A percentile compares a stretch with the other conserved stretches of the same genome.
Conservation (phyloP, 2,888 invertebrate genomes). For the Latrodectus hesperus region DNA sequence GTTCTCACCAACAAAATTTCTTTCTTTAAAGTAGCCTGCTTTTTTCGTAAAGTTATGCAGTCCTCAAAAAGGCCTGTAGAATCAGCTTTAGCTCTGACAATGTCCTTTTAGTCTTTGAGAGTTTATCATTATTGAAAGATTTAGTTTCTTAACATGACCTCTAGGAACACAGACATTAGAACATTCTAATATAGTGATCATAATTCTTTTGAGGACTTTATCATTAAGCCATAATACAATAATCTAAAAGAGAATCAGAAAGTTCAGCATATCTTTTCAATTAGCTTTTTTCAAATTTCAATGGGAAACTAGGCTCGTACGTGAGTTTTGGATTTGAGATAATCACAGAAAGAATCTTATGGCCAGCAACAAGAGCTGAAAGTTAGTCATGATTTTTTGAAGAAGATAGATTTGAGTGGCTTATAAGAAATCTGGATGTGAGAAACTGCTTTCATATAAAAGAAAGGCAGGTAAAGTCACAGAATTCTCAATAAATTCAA, state of each 20-base stretch:
- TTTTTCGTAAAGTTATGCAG: too few species aligned
- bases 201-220: background rate
- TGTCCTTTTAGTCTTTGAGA: too few species aligned
- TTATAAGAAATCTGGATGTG: too few species aligned
- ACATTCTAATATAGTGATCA: background rate
- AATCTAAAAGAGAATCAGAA: background rate
- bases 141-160: too few species aligned
- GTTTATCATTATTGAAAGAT: too few species aligned
- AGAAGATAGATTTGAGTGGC: too few species aligned
- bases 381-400: background rate
- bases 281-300: conserved; percentile 8
- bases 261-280: conserved; percentile 12
- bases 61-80: too few species aligned
- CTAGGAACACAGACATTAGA: conserved; percentile 8
- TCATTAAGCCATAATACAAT: background rate
- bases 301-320: background rate
- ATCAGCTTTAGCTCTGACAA: too few species aligned
- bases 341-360: background rate
- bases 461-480: too few species aligned
- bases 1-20: too few species aligned
- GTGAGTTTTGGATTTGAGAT: background rate
- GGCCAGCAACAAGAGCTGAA: conserved; percentile 4
- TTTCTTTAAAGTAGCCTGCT: too few species aligned
- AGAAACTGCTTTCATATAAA: too few species aligned
- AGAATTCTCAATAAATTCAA: background rate